phyloP scores from a whole-genome alignment of 2,113 vertebrate species.

The Chamaea fasciata region DNA sequence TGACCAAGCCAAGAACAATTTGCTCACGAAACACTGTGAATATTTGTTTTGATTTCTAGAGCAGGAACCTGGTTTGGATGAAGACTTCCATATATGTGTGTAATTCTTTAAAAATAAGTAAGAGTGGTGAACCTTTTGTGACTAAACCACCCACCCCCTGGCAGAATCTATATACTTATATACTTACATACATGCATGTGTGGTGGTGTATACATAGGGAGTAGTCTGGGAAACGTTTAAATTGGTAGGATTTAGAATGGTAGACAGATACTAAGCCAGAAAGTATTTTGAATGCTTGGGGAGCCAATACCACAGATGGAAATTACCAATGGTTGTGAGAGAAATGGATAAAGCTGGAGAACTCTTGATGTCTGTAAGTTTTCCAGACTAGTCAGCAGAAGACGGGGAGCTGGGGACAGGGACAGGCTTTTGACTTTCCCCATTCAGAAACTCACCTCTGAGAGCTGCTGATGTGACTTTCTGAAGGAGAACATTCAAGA shows the following conservation, averaged over 20 bases:
- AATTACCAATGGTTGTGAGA: background rate
- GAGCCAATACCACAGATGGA: background rate
- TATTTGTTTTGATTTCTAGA: background rate
- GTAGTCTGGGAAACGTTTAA: background rate
- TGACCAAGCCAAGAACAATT: background rate
- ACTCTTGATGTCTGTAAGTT: background rate
- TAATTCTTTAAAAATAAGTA: background rate
- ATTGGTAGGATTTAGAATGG: background rate
- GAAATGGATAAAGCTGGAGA: background rate
- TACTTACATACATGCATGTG: background rate
- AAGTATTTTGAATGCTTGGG: background rate
- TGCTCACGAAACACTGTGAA: background rate
- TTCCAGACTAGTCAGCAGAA: background rate
- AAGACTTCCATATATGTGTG: background rate
- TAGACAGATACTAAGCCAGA: background rate
- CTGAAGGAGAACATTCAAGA: fast-evolving
- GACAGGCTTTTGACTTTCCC: background rate
- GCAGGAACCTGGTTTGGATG: background rate
- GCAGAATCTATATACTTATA: background rate
- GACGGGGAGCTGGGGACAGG: background rate
- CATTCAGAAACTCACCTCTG: background rate
- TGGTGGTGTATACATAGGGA: background rate
- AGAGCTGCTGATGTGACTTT: background rate
- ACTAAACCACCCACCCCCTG: background rate
- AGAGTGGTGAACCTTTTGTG: background rate